phyloP scores from a whole-genome alignment of 2,888 invertebrate genomes.

The Gandaritis pyraliata region DNA sequence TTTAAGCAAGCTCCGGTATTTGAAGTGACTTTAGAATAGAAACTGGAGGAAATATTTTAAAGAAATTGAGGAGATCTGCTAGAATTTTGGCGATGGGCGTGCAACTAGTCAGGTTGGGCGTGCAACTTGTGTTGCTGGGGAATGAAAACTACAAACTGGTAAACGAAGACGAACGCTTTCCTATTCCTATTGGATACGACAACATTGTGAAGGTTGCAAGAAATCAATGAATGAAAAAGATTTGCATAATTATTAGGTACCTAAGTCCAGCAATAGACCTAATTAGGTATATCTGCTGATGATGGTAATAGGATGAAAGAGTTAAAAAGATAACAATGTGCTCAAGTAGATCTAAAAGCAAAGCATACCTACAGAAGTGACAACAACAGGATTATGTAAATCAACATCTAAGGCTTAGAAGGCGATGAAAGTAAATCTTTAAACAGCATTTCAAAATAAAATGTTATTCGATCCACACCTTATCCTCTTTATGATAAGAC shows the following conservation, averaged over 20 bases:
- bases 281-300: not conserved
- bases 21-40: not conserved
- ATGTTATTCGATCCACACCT: not conserved
- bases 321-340: too few relatives aligned
- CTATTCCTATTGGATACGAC: too few relatives aligned
- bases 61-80: too few relatives aligned
- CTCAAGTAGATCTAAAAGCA: not conserved
- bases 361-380: not conserved
- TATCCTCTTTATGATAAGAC: not conserved
- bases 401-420: not conserved
- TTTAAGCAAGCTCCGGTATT: slow-evolving; percentile 13
- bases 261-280: too few relatives aligned
- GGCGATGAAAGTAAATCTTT: not conserved
- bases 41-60: not conserved
- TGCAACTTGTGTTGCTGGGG: too few relatives aligned
- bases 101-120: too few relatives aligned
- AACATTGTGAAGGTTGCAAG: too few relatives aligned
- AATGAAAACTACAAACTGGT: too few relatives aligned
- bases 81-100: too few relatives aligned
- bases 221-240: too few relatives aligned
- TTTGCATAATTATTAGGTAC: too few relatives aligned
- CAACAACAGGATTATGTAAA: not conserved
- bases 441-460: not conserved
- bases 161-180: too few relatives aligned
- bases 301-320: not conserved